Conservation (phyloP, 1,140 invertebrate species). For the Episyrphus balteatus region DNA sequence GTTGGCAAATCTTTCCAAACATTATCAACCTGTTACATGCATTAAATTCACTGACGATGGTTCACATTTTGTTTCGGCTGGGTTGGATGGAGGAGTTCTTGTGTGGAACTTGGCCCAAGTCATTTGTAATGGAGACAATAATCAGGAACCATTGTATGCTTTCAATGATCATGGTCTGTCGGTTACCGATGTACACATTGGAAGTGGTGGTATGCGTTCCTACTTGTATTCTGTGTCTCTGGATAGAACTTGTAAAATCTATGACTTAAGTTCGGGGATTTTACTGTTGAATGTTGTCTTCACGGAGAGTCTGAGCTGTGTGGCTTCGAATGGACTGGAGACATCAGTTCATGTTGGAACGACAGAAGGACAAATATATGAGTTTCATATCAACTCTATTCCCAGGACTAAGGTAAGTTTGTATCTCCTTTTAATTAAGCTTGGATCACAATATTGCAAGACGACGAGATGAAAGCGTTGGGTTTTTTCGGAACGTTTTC, state of each 20-base stretch:
- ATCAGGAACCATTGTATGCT: slow-evolving; percentile 50
- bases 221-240: slow-evolving; percentile 63
- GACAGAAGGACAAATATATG: slow-evolving; percentile 54
- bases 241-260: slow-evolving; percentile 74
- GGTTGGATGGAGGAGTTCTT: slow-evolving; percentile 74
- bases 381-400: slow-evolving; percentile 52
- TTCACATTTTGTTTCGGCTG: slow-evolving; percentile 59
- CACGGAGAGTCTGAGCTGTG: slow-evolving; percentile 53
- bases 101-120: slow-evolving; percentile 53
- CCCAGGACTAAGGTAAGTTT: slow-evolving; percentile 41
- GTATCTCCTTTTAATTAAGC: neutral
- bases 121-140: slow-evolving; percentile 39
- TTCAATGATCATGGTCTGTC: slow-evolving; percentile 65
- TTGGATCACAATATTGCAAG: too few species aligned
- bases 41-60: slow-evolving; percentile 64
- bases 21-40: slow-evolving; percentile 69
- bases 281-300: slow-evolving; percentile 64
- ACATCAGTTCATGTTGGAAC: slow-evolving; percentile 61
- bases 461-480: too few species aligned
- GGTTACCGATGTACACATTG: slow-evolving; percentile 62
- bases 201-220: slow-evolving; percentile 48
- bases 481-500: too few species aligned
- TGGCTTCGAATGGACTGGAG: slow-evolving; percentile 60
- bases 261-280: slow-evolving; percentile 55
- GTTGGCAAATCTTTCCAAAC: slow-evolving; percentile 54